A percentile compares a stretch with the other conserved stretches of the same genome.
Evolutionary conservation across 2,888 invertebrate genomes (phyloP).

Genomic region (Thysanoteuthis rhombus): DNA sequence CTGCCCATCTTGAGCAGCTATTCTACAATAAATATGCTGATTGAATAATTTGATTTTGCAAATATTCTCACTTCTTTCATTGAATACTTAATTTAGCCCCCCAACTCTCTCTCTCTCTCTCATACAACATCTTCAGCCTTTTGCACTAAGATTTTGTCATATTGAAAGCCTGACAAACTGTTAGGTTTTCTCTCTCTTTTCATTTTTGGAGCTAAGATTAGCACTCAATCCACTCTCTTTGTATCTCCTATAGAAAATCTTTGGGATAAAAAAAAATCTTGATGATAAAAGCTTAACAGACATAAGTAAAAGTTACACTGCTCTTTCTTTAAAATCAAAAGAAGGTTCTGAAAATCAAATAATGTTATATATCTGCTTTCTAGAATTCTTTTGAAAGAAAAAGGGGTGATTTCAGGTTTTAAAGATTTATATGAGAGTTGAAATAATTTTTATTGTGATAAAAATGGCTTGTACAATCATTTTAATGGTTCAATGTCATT

Average conservation of each 20-base stretch:
- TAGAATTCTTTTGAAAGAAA: neutral
- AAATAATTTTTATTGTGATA: too few relatives aligned
- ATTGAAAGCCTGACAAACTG: neutral
- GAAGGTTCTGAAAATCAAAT: neutral
- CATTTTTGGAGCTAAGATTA: neutral
- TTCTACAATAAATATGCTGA: slow-evolving; percentile 22
- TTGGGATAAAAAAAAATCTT: neutral
- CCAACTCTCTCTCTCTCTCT: neutral
- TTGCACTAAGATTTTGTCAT: neutral
- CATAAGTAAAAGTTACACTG: neutral
- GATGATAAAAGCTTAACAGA: neutral
- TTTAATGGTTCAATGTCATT: too few relatives aligned
- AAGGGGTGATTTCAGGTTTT: too few relatives aligned
- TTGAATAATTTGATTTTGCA: slow-evolving; percentile 29
- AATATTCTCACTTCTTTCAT: slow-evolving; percentile 16
- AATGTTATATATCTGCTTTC: neutral
- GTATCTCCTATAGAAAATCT: neutral
- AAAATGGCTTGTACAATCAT: too few relatives aligned
- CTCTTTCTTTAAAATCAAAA: neutral
- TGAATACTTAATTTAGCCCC: slow-evolving; percentile 20
- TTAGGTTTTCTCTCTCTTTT: neutral
- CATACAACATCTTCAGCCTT: neutral
- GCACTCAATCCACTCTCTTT: neutral
- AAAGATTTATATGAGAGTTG: too few relatives aligned
- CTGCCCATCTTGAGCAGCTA: neutral